Evolutionary conservation across 2,113 vertebrate species (phyloP), one percentile per base, ranked within the genome.

Genomic region (Megaptera novaeangliae): DNA sequence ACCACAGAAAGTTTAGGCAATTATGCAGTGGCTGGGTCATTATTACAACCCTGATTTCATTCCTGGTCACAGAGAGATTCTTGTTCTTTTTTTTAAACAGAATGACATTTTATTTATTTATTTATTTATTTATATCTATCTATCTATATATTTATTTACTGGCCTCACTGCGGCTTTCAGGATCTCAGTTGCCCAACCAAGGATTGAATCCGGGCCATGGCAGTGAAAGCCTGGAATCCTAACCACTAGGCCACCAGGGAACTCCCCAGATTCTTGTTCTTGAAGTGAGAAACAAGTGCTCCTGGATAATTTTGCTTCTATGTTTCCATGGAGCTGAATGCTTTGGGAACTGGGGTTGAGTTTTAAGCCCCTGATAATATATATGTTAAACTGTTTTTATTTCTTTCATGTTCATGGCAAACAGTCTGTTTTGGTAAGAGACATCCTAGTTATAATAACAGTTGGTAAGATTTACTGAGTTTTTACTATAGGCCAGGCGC

Each of bases 201-300:
- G 46, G 49, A 52, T 77, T 77, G 74, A 77, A 77, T 46, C 74
- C 0, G 0, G 46, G 46, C 46, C 46, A 21, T 0, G 46, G 18
- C 31, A 21, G 10, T 52, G 74, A 77, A 52, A 77, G 46, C 46
- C 46, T 52, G 31, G 46, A 34, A 34, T 77, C 46, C 46, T 46
- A 77, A 52, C 46, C 10, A n/a, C 74, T 77, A 77, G 46, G 46
- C 29, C 49, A n/a, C 74, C 74, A 77, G 10, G 74, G 46, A 77
- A 77, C 31, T 34, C 74, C 20, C 74, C 49, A 83, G 27, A 91
- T 31, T 89, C 3, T 59, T 80, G 44, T 23, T 96, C 83, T 59
- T 64, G 36, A 96, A 17, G 3, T 89, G 72, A 93, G 84, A 90
- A 77, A 39, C 15, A 20, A 61, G n/a, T 39, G 85, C 34, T 94